Evolutionary conservation across 2,797 vertebrate species (phyloP).

Genomic region (Heliangelus exortis): DNA sequence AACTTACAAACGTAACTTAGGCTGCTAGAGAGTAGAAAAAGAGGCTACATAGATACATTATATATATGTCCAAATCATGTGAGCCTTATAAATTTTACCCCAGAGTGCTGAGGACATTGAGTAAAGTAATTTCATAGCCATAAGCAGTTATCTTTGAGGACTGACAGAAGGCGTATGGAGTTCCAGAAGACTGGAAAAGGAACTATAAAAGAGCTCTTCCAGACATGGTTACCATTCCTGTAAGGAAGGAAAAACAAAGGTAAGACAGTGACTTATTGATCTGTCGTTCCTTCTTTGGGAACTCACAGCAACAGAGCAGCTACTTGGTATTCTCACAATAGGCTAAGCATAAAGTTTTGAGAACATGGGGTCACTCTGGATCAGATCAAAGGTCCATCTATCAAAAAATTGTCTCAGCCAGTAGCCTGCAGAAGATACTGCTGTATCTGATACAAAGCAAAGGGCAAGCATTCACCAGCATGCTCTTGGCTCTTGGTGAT

Average conservation of each 20-base stretch:
- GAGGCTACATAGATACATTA: neutral
- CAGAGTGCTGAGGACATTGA: neutral
- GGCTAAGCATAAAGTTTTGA: neutral
- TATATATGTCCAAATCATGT: neutral
- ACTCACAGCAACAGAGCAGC: neutral
- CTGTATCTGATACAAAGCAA: neutral
- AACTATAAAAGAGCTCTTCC: constrained; percentile 4
- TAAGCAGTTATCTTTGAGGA: constrained; percentile 8
- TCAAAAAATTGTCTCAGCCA: neutral
- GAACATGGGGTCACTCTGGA: neutral
- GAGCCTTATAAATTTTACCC: constrained; percentile 5
- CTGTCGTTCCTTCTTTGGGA: neutral
- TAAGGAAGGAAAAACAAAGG: neutral
- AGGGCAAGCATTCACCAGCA: neutral
- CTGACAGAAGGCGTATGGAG: neutral
- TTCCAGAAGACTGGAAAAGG: constrained; percentile 36
- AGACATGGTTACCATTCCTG: neutral
- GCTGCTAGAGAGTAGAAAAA: neutral
- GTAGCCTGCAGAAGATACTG: neutral
- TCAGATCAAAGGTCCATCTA: constrained; percentile 33
- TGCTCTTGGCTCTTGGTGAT: constrained; percentile 8
- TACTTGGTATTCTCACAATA: neutral
- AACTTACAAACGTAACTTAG: neutral
- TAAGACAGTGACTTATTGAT: neutral
- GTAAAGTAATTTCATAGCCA: constrained; percentile 16